phyloP scores from a whole-genome alignment of 1,140 invertebrate genomes.

The Holcopasites calliopsidis region DNA sequence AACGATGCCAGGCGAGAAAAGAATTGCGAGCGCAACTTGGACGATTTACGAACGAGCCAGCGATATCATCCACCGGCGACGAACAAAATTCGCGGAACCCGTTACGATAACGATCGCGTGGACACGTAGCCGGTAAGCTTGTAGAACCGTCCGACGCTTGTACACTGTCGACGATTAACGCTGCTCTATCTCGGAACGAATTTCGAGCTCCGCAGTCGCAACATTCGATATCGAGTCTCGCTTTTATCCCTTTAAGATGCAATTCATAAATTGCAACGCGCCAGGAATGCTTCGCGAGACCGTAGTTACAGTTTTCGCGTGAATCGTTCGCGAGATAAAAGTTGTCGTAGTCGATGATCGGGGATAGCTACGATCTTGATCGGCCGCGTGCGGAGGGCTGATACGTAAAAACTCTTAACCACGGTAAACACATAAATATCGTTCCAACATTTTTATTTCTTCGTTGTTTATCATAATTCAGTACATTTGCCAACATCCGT shows the following conservation, averaged over 20 bases:
- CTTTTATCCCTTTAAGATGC: not conserved
- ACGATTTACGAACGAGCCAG: slow-evolving; percentile 10
- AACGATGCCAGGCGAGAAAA: not conserved
- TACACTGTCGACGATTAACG: slow-evolving; percentile 11
- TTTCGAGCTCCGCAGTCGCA: slow-evolving; percentile 36
- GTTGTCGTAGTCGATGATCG: too few relatives aligned
- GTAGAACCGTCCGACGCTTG: not conserved
- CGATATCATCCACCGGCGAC: not conserved
- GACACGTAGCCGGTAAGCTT: too few relatives aligned
- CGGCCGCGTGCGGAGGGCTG: not conserved
- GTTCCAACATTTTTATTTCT: not conserved
- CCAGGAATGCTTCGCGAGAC: too few relatives aligned
- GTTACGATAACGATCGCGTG: not conserved
- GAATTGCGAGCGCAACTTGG: not conserved
- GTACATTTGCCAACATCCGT: not conserved
- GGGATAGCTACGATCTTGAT: not conserved
- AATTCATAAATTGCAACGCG: not conserved
- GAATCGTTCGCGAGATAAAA: too few relatives aligned
- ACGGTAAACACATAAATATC: slow-evolving; percentile 8
- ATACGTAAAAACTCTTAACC: not conserved
- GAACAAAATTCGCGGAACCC: not conserved
- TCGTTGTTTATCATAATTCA: not conserved
- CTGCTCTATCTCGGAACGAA: slow-evolving; percentile 43
- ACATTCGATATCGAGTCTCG: not conserved
- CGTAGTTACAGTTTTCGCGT: too few relatives aligned